phyloP scores from a whole-genome alignment of 2,113 vertebrate species.

The Apteryx mantelli region DNA sequence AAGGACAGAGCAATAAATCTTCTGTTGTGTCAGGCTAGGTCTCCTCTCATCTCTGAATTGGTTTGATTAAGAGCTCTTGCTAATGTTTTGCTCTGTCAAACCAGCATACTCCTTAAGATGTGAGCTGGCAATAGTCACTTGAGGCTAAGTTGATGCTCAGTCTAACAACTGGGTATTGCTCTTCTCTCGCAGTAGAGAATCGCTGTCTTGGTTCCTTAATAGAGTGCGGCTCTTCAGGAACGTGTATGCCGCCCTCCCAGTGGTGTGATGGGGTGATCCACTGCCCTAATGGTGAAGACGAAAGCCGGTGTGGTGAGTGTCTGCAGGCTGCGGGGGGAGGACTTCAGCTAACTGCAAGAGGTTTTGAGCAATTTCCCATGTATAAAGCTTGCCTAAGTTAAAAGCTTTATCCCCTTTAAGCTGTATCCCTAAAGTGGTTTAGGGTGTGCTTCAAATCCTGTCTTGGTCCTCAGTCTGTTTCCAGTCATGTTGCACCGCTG shows the following conservation, averaged over 20 bases:
- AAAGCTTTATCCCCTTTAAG: no score
- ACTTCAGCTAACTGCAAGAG: not conserved
- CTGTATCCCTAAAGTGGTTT: not conserved
- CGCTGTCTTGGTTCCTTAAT: slow-evolving; percentile 40
- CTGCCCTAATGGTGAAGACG: slow-evolving; percentile 77
- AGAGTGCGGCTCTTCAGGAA: slow-evolving; percentile 67
- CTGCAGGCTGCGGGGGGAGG: not conserved
- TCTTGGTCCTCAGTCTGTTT: not conserved
- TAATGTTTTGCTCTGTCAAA: not conserved
- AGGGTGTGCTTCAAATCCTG: not conserved
- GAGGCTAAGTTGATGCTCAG: not conserved
- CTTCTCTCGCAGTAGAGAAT: slow-evolving; percentile 35
- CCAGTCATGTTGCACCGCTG: not conserved
- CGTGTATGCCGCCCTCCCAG: slow-evolving; percentile 36
- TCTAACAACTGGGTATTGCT: not conserved
- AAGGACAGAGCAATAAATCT: not conserved
- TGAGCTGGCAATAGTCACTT: not conserved
- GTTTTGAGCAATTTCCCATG: not conserved
- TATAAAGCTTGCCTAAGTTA: not conserved
- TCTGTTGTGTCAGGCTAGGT: not conserved
- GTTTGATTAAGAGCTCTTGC: not conserved
- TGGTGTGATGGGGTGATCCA: slow-evolving; percentile 74
- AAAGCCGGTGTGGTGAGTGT: slow-evolving; percentile 78
- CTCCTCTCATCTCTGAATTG: not conserved
- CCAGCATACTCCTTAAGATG: not conserved